These are phyloP conservation scores for Ovibos moschatus DNA, from an alignment of 2,113 vertebrate species.

Conservation along the genomic window DNA sequence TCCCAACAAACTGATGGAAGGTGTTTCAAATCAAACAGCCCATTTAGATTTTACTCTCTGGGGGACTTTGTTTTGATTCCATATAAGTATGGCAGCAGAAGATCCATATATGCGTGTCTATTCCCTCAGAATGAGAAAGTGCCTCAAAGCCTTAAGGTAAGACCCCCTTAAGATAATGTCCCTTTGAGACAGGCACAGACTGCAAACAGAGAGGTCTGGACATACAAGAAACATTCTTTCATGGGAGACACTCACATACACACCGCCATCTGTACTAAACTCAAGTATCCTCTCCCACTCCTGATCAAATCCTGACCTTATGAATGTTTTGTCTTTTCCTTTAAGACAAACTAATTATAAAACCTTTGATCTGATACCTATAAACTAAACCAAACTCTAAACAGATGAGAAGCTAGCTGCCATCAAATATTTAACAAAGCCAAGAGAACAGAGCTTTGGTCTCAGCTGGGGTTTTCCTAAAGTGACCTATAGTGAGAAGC, in stretches of 20 bases:
- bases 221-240: background rate
- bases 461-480: background rate
- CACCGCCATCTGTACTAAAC: background rate
- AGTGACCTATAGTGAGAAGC: background rate
- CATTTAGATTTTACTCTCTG: background rate
- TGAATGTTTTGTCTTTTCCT: background rate
- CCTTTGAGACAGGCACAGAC: background rate
- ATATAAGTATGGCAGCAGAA: background rate
- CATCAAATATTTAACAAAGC: background rate
- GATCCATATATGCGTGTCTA: background rate
- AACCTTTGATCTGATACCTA: background rate
- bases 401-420: background rate
- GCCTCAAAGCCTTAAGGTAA: background rate
- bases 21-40: background rate
- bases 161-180: background rate
- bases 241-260: background rate
- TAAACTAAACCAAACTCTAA: background rate
- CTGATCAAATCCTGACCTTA: background rate
- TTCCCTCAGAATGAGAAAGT: background rate
- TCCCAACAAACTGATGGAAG: background rate
- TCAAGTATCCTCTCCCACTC: background rate
- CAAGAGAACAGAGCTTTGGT: background rate
- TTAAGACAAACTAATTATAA: constrained; percentile 10
- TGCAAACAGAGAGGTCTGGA: rapidly evolving
- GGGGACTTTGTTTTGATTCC: background rate